A percentile compares a stretch with the other conserved stretches of the same genome.
Conservation (phyloP, 2,888 invertebrate species). For the Spodoptera picta region DNA sequence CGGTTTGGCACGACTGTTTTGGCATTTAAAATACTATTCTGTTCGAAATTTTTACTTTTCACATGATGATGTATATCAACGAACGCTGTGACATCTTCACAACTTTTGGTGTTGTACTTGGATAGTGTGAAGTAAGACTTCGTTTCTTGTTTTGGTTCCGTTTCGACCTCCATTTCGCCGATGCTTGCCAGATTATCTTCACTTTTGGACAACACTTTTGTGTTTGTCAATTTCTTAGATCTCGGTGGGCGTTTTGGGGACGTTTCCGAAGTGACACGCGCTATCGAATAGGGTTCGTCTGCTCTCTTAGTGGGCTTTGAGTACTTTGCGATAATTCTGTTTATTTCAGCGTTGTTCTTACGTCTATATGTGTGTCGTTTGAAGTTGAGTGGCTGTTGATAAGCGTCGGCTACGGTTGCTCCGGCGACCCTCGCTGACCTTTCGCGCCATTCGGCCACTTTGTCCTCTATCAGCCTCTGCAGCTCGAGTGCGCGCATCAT, state of each 20-base stretch:
- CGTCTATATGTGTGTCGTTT: slow-evolving; percentile 85
- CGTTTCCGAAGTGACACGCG: slow-evolving; percentile 64
- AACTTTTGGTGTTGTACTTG: slow-evolving; percentile 82
- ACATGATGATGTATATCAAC: slow-evolving; percentile 75
- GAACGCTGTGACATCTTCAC: slow-evolving; percentile 81
- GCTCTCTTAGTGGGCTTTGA: slow-evolving; percentile 81
- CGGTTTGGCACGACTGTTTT: slow-evolving; percentile 64
- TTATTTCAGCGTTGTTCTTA: slow-evolving; percentile 87
- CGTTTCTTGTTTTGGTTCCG: slow-evolving; percentile 66
- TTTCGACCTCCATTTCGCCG: slow-evolving; percentile 73
- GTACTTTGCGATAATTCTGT: slow-evolving; percentile 88
- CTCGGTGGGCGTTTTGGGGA: slow-evolving; percentile 78
- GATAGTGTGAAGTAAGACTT: slow-evolving; percentile 68
- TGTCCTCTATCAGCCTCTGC: slow-evolving; percentile 86
- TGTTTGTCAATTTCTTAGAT: slow-evolving; percentile 66
- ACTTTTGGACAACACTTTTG: slow-evolving; percentile 77
- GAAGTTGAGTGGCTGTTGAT: slow-evolving; percentile 86
- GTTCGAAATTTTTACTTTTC: slow-evolving; percentile 80
- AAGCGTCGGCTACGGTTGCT: slow-evolving; percentile 83
- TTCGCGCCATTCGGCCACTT: slow-evolving; percentile 86
- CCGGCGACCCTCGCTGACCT: slow-evolving; percentile 85
- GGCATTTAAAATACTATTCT: slow-evolving; percentile 81
- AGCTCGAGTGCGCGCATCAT: slow-evolving; percentile 86
- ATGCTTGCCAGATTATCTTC: slow-evolving; percentile 81
- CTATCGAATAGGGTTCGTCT: slow-evolving; percentile 71